Evolutionary conservation across 37 sponge, comb jelly and placozoan genomes (phyloP).

Genomic region (Oscarella lobularis): DNA sequence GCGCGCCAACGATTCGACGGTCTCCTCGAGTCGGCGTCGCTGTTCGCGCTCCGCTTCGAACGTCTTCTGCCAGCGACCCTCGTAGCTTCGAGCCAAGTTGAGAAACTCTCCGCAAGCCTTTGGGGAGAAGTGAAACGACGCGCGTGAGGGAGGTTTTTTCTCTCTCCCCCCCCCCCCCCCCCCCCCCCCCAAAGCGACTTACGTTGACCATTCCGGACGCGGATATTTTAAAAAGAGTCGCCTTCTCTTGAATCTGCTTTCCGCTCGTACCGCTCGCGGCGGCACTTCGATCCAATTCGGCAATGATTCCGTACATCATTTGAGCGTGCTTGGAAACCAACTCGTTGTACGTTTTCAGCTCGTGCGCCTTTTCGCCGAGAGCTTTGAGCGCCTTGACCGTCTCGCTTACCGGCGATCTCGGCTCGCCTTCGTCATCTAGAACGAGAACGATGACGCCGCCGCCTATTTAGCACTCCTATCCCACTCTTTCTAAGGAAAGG

Average conservation of each 20-base stretch:
- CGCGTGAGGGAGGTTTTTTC: too few relatives aligned
- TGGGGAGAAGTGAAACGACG: background rate
- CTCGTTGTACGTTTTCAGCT: constrained; percentile 21
- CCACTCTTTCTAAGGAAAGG: too few relatives aligned
- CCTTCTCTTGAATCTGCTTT: constrained; percentile 37
- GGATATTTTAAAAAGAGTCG: constrained; percentile 39
- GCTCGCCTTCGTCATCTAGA: constrained; percentile 17
- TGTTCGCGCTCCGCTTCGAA: constrained; percentile 59
- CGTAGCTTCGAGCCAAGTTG: constrained; percentile 36
- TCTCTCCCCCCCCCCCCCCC: too few relatives aligned
- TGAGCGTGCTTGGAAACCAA: constrained; percentile 11
- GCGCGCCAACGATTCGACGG: constrained; percentile 71
- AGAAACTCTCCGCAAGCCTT: constrained; percentile 64
- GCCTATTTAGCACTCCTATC: too few relatives aligned
- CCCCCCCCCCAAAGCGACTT: too few relatives aligned
- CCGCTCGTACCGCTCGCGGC: constrained; percentile 6
- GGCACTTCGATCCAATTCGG: background rate
- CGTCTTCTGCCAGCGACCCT: constrained; percentile 44
- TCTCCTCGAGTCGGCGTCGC: constrained; percentile 67
- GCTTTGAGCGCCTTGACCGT: background rate
- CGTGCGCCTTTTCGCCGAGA: constrained; percentile 13
- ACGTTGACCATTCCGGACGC: constrained; percentile 55
- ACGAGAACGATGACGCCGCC: too few relatives aligned
- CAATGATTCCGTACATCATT: background rate
- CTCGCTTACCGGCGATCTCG: background rate